phyloP scores from a whole-genome alignment of 2,888 invertebrate species.

The Trypoxylon attenuatum region DNA sequence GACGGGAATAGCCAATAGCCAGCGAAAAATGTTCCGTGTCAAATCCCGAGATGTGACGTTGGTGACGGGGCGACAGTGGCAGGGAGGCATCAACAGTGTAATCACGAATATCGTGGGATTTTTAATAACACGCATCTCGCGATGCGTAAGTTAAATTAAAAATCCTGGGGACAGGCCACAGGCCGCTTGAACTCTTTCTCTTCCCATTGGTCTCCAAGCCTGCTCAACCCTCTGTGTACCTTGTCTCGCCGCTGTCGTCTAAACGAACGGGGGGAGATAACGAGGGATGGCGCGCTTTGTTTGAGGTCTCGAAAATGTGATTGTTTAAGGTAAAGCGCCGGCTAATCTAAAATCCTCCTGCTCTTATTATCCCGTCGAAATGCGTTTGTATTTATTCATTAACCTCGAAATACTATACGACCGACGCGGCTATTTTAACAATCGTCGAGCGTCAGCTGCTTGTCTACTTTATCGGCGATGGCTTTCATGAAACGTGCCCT shows the following conservation, averaged over 20 bases:
- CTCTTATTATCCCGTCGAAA: conserved; percentile 25
- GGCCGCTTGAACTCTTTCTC: conserved; percentile 24
- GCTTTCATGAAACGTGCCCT: not conserved
- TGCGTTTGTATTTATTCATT: conserved; percentile 35
- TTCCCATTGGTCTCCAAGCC: not conserved
- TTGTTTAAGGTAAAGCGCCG: conserved; percentile 37
- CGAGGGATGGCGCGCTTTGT: conserved; percentile 39
- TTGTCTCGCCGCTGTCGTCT: conserved; percentile 37
- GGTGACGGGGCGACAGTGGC: not conserved
- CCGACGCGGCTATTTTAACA: not conserved
- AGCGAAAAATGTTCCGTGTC: not conserved
- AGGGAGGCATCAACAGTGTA: not conserved
- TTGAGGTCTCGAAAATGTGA: conserved; percentile 47
- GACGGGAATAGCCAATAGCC: conserved; percentile 5
- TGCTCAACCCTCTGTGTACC: conserved; percentile 23
- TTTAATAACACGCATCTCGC: not conserved
- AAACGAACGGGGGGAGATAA: conserved; percentile 17
- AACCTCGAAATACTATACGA: conserved; percentile 10
- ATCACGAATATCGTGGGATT: not conserved
- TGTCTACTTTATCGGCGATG: not conserved
- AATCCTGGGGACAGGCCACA: conserved; percentile 1
- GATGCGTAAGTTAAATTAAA: conserved; percentile 13
- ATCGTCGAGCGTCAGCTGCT: not conserved
- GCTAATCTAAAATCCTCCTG: conserved; percentile 35
- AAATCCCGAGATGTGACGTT: not conserved